A percentile compares a stretch with the other conserved stretches of the same genome.
Conservation (phyloP, 2,113 vertebrate genomes). For the Hippocampus abdominalis region DNA sequence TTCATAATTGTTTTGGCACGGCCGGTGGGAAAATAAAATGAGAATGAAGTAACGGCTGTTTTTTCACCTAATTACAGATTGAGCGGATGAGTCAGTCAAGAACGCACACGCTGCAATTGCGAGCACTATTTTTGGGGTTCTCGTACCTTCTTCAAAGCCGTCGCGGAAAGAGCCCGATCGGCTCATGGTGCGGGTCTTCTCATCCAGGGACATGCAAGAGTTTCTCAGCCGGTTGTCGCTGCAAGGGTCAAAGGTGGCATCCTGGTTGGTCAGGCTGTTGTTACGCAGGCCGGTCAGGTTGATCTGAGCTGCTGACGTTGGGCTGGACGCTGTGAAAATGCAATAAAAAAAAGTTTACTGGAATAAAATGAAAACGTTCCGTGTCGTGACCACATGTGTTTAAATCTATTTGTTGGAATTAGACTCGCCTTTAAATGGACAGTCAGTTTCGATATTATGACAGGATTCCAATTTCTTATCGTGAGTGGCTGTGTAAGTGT, state of each 20-base stretch:
- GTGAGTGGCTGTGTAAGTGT: neutral
- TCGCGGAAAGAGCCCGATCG: constrained; percentile 94
- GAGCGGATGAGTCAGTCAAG: neutral
- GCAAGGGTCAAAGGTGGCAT: constrained; percentile 80
- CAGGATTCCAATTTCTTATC: neutral
- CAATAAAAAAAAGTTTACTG: neutral
- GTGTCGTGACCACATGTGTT: neutral
- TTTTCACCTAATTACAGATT: constrained; percentile 24
- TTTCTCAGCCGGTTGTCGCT: constrained; percentile 87
- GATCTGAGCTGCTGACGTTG: constrained; percentile 85
- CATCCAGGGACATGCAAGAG: constrained; percentile 95
- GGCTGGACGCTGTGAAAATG: constrained; percentile 75
- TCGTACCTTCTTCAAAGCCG: constrained; percentile 97
- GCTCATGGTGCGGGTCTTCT: constrained; percentile 94
- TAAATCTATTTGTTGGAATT: neutral
- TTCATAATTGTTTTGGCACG: constrained; percentile 31
- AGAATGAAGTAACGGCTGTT: neutral
- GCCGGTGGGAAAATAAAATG: constrained; percentile 12
- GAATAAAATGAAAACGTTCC: neutral
- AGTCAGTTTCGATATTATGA: neutral
- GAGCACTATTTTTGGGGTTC: neutral
- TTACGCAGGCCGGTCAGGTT: constrained; percentile 84
- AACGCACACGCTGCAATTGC: neutral
- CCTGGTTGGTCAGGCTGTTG: constrained; percentile 90
- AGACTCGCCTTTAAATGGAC: neutral